Percentiles rank a stretch among this genome's conserved stretches.
Conservation (phyloP, 53 echinoderm and acorn worm species). For the Zoroaster sp. region DNA sequence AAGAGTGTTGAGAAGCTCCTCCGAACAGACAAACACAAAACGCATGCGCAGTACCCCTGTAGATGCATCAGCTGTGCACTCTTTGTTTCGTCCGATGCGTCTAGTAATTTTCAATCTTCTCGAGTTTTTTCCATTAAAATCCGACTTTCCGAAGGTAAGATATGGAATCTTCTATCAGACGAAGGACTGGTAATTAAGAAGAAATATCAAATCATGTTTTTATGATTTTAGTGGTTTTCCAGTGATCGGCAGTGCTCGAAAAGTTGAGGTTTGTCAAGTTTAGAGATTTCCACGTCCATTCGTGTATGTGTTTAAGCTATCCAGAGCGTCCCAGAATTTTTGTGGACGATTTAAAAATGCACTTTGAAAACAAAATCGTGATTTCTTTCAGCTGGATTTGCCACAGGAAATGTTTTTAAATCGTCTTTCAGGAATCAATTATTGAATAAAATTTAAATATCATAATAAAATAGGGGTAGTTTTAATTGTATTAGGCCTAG, state of each 20-base stretch:
- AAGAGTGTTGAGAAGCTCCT: not conserved
- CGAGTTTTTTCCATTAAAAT: not conserved
- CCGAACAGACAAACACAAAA: not conserved
- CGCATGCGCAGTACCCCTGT: not conserved
- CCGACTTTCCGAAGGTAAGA: not conserved
- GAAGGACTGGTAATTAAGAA: not conserved
- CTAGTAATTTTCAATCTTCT: not conserved
- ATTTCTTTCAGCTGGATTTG: not conserved
- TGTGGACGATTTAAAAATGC: not conserved
- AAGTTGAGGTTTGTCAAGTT: not conserved
- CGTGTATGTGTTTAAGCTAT: not conserved
- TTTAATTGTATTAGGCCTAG: too few relatives aligned
- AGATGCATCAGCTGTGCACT: not conserved
- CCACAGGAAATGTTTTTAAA: not conserved
- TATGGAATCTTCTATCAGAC: too few relatives aligned
- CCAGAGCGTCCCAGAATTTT: too few relatives aligned
- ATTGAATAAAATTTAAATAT: too few relatives aligned
- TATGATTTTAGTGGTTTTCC: not conserved
- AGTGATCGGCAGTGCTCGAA: not conserved
- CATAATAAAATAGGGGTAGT: too few relatives aligned
- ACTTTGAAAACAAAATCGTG: not conserved
- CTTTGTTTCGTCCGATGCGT: not conserved
- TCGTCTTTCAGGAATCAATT: not conserved
- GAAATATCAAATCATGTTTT: not conserved
- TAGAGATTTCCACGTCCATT: not conserved